A percentile compares a stretch with the other conserved stretches of the same genome.
These are phyloP conservation scores for Ceramica pisi DNA, from an alignment of 2,888 invertebrate genomes.

Conservation along the genomic window DNA sequence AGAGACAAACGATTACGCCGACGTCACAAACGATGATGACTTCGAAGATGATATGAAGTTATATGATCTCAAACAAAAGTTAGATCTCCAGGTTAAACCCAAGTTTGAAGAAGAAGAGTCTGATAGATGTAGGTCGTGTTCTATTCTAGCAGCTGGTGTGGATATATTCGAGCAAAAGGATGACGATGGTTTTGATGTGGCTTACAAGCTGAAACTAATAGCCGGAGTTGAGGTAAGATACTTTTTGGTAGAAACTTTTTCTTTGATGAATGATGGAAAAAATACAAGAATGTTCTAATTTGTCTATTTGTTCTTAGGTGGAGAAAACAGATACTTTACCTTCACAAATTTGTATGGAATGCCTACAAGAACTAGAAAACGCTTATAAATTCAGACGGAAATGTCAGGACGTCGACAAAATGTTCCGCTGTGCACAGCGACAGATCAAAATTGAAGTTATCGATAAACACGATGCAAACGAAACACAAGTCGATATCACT, in stretches of 20 bases:
- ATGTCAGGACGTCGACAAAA: constrained; percentile 85
- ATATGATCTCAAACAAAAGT: constrained; percentile 81
- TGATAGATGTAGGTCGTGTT: constrained; percentile 81
- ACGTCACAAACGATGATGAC: constrained; percentile 72
- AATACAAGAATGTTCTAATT: background rate
- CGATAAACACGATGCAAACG: constrained; percentile 65
- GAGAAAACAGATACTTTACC: constrained; percentile 83
- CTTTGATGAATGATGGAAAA: background rate
- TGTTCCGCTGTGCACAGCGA: constrained; percentile 69
- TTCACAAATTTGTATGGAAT: constrained; percentile 82
- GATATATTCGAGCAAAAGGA: constrained; percentile 79
- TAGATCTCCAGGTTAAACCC: constrained; percentile 74
- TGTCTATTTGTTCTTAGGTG: constrained; percentile 72
- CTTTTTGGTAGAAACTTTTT: background rate
- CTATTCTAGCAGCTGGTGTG: constrained; percentile 76
- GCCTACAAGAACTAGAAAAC: constrained; percentile 82
- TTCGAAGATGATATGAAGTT: constrained; percentile 86
- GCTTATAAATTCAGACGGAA: constrained; percentile 87
- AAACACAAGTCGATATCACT: constrained; percentile 45
- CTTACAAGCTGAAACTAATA: constrained; percentile 79
- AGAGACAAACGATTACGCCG: constrained; percentile 60
- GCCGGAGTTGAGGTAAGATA: constrained; percentile 82
- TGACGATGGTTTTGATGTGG: constrained; percentile 78
- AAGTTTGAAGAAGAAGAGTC: constrained; percentile 73
- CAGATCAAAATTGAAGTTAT: constrained; percentile 78